Conservation (phyloP, 2,797 vertebrate species). For the Propithecus deckenii region DNA sequence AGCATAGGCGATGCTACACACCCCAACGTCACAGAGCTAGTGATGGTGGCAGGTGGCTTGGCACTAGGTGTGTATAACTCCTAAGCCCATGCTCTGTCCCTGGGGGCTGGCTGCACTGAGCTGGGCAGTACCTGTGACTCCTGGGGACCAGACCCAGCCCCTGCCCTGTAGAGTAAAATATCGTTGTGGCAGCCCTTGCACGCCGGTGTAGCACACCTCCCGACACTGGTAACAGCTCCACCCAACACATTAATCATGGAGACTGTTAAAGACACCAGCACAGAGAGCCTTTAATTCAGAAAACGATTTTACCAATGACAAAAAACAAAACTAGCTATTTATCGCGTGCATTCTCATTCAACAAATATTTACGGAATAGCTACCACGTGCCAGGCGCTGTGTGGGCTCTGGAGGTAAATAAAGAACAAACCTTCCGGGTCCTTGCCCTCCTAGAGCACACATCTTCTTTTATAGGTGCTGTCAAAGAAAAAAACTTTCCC, state of each 20-base stretch:
- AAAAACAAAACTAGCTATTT: background rate
- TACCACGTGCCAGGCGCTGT: background rate
- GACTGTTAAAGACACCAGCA: background rate
- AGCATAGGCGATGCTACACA: background rate
- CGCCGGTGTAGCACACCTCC: background rate
- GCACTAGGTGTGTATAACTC: rapidly evolving
- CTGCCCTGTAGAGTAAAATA: background rate
- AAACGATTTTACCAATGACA: background rate
- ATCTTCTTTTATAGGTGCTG: background rate
- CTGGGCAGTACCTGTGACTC: background rate
- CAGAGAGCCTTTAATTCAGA: background rate
- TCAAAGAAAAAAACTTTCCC: background rate
- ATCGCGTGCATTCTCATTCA: background rate
- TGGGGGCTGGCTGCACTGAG: no score
- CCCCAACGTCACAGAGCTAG: background rate
- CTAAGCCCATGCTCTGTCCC: background rate
- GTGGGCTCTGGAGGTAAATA: background rate
- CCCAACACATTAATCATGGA: background rate
- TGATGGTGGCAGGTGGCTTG: background rate
- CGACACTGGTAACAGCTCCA: background rate
- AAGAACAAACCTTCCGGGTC: background rate
- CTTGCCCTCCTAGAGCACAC: background rate
- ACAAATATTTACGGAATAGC: background rate
- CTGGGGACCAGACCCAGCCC: background rate
- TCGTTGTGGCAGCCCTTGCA: rapidly evolving